Evolutionary conservation across 1,140 invertebrate genomes (phyloP).

Genomic region (Aporrectodea caliginosa): DNA sequence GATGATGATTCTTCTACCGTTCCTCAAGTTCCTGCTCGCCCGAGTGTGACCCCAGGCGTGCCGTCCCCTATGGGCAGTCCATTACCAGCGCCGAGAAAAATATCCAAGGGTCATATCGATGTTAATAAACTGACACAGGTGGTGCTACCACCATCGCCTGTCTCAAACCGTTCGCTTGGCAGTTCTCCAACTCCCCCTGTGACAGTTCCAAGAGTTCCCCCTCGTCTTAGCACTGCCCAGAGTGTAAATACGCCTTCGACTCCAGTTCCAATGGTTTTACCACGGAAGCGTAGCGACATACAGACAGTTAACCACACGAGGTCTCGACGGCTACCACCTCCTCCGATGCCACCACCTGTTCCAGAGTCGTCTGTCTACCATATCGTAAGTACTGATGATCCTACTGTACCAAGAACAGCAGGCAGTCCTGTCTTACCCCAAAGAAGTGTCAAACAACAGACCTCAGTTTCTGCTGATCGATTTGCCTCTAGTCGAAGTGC

Average conservation of each 20-base stretch:
- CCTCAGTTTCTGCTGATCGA: no score
- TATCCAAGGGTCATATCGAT: neutral
- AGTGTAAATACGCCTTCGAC: no score
- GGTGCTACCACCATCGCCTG: neutral
- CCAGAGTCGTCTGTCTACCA: no score
- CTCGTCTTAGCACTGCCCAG: no score
- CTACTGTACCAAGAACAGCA: no score
- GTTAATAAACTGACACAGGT: neutral
- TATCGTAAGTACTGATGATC: no score
- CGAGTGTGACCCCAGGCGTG: neutral
- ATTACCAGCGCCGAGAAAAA: neutral
- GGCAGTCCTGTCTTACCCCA: no score
- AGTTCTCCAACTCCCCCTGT: neutral
- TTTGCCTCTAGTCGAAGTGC: no score
- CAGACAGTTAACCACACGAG: neutral
- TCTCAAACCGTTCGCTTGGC: neutral
- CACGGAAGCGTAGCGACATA: neutral
- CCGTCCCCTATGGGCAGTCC: neutral
- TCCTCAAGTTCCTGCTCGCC: neutral
- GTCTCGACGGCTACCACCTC: neutral
- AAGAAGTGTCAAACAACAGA: no score
- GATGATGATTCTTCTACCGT: no score
- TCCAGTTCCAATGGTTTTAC: neutral
- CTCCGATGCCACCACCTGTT: neutral
- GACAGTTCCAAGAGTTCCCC: neutral